Evolutionary conservation across 2,888 invertebrate species (phyloP).

Genomic region (Tipula unca): DNA sequence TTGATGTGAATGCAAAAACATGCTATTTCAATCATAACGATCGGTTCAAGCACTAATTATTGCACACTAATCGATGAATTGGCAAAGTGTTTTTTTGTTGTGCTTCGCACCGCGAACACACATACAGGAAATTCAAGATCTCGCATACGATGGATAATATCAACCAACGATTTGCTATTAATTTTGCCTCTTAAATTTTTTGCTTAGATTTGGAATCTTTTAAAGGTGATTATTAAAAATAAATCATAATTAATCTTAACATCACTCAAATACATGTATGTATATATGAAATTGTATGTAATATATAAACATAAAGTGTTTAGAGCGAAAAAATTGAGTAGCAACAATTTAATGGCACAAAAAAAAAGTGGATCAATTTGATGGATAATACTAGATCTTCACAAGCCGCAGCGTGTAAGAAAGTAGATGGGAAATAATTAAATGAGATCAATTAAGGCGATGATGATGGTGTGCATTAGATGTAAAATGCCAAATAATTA

Average conservation of each 20-base stretch:
- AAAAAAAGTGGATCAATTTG: conserved; percentile 9
- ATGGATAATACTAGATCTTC: not conserved
- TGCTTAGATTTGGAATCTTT: not conserved
- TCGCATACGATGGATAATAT: not conserved
- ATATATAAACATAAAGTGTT: not conserved
- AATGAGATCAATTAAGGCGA: conserved; percentile 2
- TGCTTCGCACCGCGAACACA: not conserved
- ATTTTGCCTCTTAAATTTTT: not conserved
- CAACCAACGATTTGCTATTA: not conserved
- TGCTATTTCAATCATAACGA: not conserved
- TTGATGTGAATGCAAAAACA: not conserved
- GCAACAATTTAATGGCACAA: not conserved
- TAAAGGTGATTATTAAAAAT: conserved; percentile 14
- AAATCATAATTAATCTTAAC: conserved; percentile 14
- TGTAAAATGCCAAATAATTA: conserved; percentile 8
- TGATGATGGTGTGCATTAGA: conserved; percentile 8
- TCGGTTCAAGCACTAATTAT: conserved; percentile 14
- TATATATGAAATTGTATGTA: not conserved
- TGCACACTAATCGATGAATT: conserved; percentile 8
- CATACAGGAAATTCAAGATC: not conserved
- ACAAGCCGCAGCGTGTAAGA: not conserved
- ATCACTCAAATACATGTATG: not conserved
- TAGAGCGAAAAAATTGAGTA: not conserved
- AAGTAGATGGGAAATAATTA: not conserved
- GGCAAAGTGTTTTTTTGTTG: conserved; percentile 4